Evolutionary conservation across 1,140 invertebrate genomes (phyloP).

Genomic region (Aradophagus sp.): DNA sequence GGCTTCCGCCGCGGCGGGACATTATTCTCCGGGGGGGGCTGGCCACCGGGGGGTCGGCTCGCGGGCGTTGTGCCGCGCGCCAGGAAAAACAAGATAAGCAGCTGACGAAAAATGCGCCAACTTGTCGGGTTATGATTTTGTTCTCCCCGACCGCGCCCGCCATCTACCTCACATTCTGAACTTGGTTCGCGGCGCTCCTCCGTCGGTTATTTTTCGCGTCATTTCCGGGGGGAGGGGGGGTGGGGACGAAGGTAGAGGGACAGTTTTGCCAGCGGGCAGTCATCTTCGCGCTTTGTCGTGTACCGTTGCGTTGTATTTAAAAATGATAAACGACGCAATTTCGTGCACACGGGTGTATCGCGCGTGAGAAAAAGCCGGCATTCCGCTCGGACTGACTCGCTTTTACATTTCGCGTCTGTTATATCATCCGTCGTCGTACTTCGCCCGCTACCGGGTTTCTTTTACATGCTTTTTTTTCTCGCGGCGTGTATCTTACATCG

Average conservation of each 20-base stretch:
- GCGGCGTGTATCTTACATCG: too few species aligned
- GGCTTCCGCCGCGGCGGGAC: background rate
- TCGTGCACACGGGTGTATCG: conserved; percentile 29
- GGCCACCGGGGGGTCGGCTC: background rate
- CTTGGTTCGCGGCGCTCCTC: too few species aligned
- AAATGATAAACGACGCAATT: conserved; percentile 53
- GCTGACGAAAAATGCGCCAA: too few species aligned
- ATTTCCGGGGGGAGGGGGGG: too few species aligned
- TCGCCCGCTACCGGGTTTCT: conserved; percentile 31
- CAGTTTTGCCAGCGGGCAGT: conserved; percentile 1
- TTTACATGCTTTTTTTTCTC: conserved; percentile 37
- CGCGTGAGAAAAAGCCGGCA: conserved; percentile 39
- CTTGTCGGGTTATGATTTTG: too few species aligned
- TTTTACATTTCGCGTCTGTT: conserved; percentile 40
- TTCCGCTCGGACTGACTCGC: conserved; percentile 20
- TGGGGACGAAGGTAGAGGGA: too few species aligned
- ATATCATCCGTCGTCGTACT: conserved; percentile 47
- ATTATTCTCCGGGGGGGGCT: background rate
- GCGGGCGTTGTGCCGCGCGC: background rate
- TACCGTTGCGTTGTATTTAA: conserved; percentile 44
- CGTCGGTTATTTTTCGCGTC: too few species aligned
- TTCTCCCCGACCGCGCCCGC: too few species aligned
- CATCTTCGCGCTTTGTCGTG: conserved; percentile 18
- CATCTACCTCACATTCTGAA: too few species aligned
- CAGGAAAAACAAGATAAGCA: too few species aligned